Evolutionary conservation across 2,888 invertebrate species (phyloP), one percentile per base, ranked within the genome.

Genomic region (Furcula furcula): DNA sequence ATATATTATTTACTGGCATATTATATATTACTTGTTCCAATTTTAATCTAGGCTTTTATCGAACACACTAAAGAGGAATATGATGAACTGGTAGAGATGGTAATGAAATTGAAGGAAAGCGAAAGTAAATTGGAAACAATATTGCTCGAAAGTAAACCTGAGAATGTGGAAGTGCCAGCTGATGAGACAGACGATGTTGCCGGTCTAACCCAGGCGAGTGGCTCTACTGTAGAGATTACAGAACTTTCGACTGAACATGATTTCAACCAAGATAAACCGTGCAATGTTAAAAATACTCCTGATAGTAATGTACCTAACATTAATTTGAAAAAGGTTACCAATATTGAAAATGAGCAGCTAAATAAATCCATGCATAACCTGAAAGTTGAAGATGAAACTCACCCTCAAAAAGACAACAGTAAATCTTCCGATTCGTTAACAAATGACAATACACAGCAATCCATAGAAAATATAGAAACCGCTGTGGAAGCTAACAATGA

Each of bases 101-200:
- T 93, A 57, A 91, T 90, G 74, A 91, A 93, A 76, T 85, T 94
- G 51, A 90, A 90, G 76, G 93, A 93, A 70, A 94, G 93, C 67
- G 93, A 94, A 80, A 86, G 71, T 36, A 93, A 93, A 75, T 81
- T 94, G 51, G 86, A 90, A 60, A 85, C 78, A 58, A 88, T 93
- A 40, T 77, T 93, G 31, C 54, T 54, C 28, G 78, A 80, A 22
- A 74, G 57, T 26, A 66, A 59, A 42, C 74, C 81, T 28, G 85
- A 85, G 35, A 81, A 80, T 58, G 51, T 75, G 23, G 86, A 84
- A 55, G 76, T 78, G 7, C 76, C 78, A 16, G 67, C 58, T 16
- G 79, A 76, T 34, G 77, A 76, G 46, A 25, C 48, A 31, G 55
- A 51, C 23, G 61, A 47, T 29, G n/a, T n/a, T n/a, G 33, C 55